phyloP scores from a whole-genome alignment of 2,797 vertebrate species.

The Moxostoma hubbsi region DNA sequence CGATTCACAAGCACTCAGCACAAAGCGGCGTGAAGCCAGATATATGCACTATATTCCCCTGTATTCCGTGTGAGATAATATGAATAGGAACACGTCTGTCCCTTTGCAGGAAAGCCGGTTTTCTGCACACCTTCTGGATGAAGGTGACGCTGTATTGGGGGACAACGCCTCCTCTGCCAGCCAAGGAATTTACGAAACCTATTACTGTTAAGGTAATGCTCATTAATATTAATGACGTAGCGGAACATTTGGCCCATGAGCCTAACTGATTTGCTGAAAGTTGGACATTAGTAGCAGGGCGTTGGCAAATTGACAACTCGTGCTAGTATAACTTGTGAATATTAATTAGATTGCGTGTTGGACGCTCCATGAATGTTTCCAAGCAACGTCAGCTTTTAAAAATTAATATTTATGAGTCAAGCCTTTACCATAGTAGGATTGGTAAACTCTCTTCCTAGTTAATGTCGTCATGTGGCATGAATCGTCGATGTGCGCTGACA shows the following conservation, averaged over 20 bases:
- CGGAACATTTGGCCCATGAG: background rate
- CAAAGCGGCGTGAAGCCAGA: background rate
- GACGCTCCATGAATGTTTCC: too few species aligned
- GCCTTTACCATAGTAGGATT: background rate
- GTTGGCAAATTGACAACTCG: background rate
- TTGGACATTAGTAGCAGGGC: too few species aligned
- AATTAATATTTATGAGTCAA: background rate
- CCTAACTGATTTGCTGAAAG: constrained; percentile 5
- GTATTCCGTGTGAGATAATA: background rate
- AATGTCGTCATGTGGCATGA: constrained; percentile 62
- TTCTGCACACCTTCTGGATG: constrained; percentile 40
- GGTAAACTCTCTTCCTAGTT: constrained; percentile 45
- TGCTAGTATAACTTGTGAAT: background rate
- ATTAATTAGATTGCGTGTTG: background rate
- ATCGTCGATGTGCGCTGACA: constrained; percentile 65
- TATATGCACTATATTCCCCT: background rate
- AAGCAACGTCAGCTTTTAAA: background rate
- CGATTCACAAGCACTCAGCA: background rate
- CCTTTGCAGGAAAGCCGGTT: constrained; percentile 60
- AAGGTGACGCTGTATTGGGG: constrained; percentile 54
- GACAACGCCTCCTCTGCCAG: constrained; percentile 71
- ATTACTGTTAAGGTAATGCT: background rate
- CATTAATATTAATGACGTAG: constrained; percentile 1
- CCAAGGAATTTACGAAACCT: background rate
- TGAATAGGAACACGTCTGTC: constrained; percentile 14